Evolutionary conservation across 1,140 invertebrate genomes (phyloP), one percentile per base, ranked within the genome.

Genomic region (Drosophila sp.): DNA sequence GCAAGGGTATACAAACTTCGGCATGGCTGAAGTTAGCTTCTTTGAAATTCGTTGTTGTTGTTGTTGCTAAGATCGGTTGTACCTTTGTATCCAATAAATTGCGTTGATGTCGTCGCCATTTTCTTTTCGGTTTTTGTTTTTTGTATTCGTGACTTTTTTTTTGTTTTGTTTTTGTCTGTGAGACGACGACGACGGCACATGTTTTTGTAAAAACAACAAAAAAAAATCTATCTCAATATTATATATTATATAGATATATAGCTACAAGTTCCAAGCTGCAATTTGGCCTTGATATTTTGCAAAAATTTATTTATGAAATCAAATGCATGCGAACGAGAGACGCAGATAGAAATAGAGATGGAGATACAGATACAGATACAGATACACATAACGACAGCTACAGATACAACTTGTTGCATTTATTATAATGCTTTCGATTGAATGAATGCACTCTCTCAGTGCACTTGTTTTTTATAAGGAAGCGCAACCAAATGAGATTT

Each of bases 281-380:
- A 70, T 70, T 67, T 66, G 85, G 85, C 84, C 84, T 89, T 89
- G 84, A 89, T 89, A 89, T 89, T 87, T 89, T 89, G 85, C 79
- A 79, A 76, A 78, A 79, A 79, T 89, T 89, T 89, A 89, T 89
- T 89, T 89, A 89, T 89, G 84, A 89, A 89, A 89, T 89, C 84
- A 89, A 89, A 89, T 89, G 84, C 78, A 78, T 66, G 69, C 77
- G 66, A 79, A 29, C 44, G 70, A 72, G 74, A 65, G 32, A 63
- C 40, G 41, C 57, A 50, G 41, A 78, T 70, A 57, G 8, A 38
- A 10, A 38, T 38, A 11, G 35, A 38, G 64, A 81, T 47, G 2
- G 23, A 47, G 23, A 47, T 25, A 25, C 65, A 81, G 79, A 81
- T 69, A 81, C 69, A 63, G 68, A 76, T n/a, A 65, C 40, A 62